phyloP scores from a whole-genome alignment of 2,113 vertebrate genomes.

The Fukomys damarensis region DNA sequence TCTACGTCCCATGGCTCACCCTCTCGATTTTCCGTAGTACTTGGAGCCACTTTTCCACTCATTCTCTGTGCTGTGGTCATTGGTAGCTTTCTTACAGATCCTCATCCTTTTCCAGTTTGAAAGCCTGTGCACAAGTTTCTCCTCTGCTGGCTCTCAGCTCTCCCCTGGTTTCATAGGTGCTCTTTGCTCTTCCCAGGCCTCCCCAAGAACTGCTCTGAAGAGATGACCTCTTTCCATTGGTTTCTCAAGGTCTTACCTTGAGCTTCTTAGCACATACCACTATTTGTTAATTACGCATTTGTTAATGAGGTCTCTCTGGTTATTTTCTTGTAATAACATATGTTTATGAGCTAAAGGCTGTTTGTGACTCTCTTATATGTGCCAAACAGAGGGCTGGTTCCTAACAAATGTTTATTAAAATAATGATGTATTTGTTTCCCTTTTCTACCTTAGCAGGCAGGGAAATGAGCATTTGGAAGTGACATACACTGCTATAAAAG shows the following conservation, averaged over 20 bases:
- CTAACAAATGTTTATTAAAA: background rate
- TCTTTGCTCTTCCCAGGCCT: background rate
- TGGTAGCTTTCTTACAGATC: background rate
- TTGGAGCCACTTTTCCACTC: background rate
- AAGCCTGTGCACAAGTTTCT: background rate
- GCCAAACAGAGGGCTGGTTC: background rate
- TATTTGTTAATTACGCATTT: background rate
- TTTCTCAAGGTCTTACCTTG: background rate
- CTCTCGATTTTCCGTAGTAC: background rate
- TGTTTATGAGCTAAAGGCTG: background rate
- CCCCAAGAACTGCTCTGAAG: background rate
- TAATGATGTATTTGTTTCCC: background rate
- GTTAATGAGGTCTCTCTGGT: background rate
- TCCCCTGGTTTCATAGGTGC: background rate
- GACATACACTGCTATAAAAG: background rate
- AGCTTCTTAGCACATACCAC: background rate
- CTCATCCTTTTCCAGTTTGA: background rate
- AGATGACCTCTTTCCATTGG: background rate
- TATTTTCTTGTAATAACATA: background rate
- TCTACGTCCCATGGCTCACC: fast-evolving
- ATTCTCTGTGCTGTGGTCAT: background rate
- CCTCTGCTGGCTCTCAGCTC: background rate
- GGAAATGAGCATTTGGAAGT: background rate
- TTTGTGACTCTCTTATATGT: background rate
- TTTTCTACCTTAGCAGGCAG: background rate